phyloP scores from a whole-genome alignment of 2,113 vertebrate genomes.

The Sisor rabdophorus region DNA sequence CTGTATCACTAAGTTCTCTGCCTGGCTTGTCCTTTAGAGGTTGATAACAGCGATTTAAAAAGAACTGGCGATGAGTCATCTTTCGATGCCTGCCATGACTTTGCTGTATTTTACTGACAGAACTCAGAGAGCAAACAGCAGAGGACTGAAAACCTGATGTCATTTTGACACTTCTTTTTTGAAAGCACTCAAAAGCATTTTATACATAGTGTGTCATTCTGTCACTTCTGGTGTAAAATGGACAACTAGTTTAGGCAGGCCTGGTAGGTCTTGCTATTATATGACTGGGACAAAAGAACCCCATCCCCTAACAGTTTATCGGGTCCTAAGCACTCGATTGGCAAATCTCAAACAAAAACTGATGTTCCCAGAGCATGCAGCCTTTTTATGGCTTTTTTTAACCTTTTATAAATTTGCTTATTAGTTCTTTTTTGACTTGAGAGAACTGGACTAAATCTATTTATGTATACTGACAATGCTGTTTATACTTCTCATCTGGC shows the following conservation, averaged over 20 bases:
- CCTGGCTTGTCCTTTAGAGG: conserved; percentile 26
- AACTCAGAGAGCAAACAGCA: background rate
- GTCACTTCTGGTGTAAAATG: background rate
- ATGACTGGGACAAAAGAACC: too few species aligned
- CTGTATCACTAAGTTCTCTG: background rate
- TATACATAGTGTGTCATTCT: background rate
- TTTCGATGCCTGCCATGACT: conserved; percentile 3
- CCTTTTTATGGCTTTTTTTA: too few species aligned
- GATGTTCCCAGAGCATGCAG: too few species aligned
- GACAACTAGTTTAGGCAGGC: background rate
- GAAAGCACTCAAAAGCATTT: background rate
- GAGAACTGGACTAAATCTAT: background rate
- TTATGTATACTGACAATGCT: background rate
- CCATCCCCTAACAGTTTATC: too few species aligned
- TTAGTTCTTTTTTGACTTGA: too few species aligned
- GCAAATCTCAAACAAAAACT: too few species aligned
- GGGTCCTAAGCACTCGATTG: too few species aligned
- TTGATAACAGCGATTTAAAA: conserved; percentile 28
- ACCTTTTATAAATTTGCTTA: too few species aligned
- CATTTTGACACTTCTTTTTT: background rate
- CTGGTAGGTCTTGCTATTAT: too few species aligned
- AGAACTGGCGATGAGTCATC: conserved; percentile 17
- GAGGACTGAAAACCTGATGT: background rate
- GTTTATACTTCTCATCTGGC: background rate
- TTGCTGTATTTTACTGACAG: conserved; percentile 4